Percentiles rank a stretch among this genome's conserved stretches.
phyloP scores from a whole-genome alignment of 2,888 invertebrate species.

The Nomada hirtipes region DNA sequence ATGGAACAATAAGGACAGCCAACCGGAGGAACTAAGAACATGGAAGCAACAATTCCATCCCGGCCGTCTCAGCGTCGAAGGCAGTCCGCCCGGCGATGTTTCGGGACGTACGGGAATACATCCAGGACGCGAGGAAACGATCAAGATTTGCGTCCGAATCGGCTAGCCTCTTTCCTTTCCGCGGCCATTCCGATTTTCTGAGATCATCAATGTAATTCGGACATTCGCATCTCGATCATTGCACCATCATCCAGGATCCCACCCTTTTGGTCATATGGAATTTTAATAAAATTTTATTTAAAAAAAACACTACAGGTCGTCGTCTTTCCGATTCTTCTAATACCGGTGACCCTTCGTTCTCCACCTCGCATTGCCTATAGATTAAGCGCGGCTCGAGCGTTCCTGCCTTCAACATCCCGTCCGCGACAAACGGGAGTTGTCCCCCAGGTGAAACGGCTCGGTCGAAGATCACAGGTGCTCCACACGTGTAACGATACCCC shows the following conservation, averaged over 20 bases:
- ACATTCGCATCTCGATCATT: conserved; percentile 58
- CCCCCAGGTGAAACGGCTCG: not conserved
- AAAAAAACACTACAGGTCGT: conserved; percentile 48
- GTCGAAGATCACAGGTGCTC: not conserved
- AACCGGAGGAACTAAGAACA: conserved; percentile 7
- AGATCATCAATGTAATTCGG: conserved; percentile 58
- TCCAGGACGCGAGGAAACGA: conserved; percentile 7
- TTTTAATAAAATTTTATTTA: conserved; percentile 79
- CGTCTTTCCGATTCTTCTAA: not conserved
- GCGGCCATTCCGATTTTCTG: conserved; percentile 37
- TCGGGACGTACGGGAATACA: not conserved
- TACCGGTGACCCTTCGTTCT: not conserved
- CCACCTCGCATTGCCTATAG: not conserved
- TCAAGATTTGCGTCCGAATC: conserved; percentile 15
- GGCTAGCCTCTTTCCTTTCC: conserved; percentile 32
- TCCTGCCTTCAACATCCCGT: too few species aligned
- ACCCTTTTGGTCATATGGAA: conserved; percentile 68
- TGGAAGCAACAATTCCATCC: conserved; percentile 11
- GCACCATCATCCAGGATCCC: conserved; percentile 57
- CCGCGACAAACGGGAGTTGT: not conserved
- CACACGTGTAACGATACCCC: too few species aligned
- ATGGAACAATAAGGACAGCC: conserved; percentile 28
- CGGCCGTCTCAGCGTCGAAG: conserved; percentile 23
- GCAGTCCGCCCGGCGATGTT: not conserved
- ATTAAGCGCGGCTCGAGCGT: not conserved